A percentile compares a stretch with the other conserved stretches of the same genome.
These are phyloP conservation scores for Trypoxylon attenuatum DNA, from an alignment of 2,888 invertebrate genomes.

Conservation along the genomic window DNA sequence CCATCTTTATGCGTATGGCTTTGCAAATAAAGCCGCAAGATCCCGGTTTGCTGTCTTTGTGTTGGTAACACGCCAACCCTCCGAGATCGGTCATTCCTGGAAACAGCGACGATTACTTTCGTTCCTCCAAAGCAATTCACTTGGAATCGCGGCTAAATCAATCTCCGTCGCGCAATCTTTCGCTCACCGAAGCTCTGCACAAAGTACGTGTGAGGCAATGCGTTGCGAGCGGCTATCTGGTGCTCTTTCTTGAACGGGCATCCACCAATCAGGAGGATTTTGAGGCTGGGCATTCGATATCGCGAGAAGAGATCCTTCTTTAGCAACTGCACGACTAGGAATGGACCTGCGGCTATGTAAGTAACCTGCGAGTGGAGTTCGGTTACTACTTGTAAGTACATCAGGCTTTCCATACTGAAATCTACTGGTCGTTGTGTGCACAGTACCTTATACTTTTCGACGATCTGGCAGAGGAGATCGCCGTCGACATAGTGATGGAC, in stretches of 20 bases:
- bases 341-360: conserved; percentile 49
- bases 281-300: conserved; percentile 52
- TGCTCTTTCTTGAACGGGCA: conserved; percentile 48
- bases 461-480: conserved; percentile 22
- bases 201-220: conserved; percentile 45
- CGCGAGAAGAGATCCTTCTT: conserved; percentile 46
- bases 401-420: not conserved
- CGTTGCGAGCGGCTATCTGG: conserved; percentile 31
- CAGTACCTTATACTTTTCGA: conserved; percentile 47
- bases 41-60: conserved; percentile 23
- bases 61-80: conserved; percentile 19
- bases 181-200: conserved; percentile 54
- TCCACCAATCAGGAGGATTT: conserved; percentile 50
- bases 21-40: conserved; percentile 42
- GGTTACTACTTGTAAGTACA: not conserved
- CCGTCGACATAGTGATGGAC: conserved; percentile 32
- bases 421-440: no score
- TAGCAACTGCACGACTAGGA: conserved; percentile 40
- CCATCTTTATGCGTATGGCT: conserved; percentile 44
- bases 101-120: not conserved
- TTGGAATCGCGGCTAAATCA: not conserved
- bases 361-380: conserved; percentile 38
- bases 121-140: not conserved
- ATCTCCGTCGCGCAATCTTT: not conserved
- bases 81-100: conserved; percentile 43